Evolutionary conservation across 2,797 vertebrate genomes (phyloP).

Genomic region (Clarias fuscus): DNA sequence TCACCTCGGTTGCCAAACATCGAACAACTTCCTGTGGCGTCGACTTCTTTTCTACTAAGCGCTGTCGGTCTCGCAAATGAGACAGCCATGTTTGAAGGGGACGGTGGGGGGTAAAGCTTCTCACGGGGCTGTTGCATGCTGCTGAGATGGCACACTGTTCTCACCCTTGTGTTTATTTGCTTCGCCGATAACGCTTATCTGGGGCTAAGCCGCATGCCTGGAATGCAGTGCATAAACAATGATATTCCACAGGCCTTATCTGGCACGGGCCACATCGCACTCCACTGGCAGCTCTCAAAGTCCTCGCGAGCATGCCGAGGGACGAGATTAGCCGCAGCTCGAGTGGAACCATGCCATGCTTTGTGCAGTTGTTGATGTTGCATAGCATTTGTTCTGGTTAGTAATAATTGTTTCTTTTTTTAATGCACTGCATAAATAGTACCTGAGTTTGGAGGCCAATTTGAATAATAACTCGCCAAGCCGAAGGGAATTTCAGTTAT

Average conservation of each 20-base stretch:
- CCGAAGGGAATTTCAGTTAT: background rate
- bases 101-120: background rate
- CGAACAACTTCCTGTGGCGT: conserved; percentile 7
- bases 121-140: conserved; percentile 31
- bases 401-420: background rate
- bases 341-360: conserved; percentile 27
- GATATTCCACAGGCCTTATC: conserved; percentile 51
- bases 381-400: background rate
- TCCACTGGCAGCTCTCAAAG: conserved; percentile 38
- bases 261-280: conserved; percentile 26
- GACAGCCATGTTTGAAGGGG: conserved; percentile 26
- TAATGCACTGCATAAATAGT: background rate
- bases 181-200: conserved; percentile 52
- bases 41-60: background rate
- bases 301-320: conserved; percentile 29
- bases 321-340: conserved; percentile 29
- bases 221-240: conserved; percentile 46
- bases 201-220: conserved; percentile 41
- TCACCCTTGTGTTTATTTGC: conserved; percentile 46
- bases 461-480: background rate
- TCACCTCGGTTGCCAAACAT: background rate
- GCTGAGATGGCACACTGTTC: conserved; percentile 43
- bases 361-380: background rate
- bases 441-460: background rate
- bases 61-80: conserved; percentile 33